phyloP scores from a whole-genome alignment of 2,113 vertebrate species.

The Periophthalmodon schlosseri region DNA sequence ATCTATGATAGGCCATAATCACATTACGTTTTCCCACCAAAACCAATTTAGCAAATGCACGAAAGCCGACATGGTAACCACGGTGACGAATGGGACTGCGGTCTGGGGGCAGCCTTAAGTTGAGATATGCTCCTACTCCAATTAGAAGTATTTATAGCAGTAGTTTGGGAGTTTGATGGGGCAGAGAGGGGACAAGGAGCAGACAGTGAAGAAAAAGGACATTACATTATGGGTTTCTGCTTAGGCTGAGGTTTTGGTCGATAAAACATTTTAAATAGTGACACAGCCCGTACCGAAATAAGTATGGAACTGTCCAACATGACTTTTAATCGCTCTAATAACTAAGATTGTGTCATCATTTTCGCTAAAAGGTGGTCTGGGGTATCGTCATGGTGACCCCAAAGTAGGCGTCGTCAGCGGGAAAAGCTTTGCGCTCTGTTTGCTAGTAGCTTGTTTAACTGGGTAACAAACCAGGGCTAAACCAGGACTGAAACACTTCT shows the following conservation, averaged over 20 bases:
- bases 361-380: background rate
- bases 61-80: constrained; percentile 37
- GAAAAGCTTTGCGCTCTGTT: too few relatives aligned
- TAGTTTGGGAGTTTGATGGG: background rate
- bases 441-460: too few relatives aligned
- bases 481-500: too few relatives aligned
- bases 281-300: background rate
- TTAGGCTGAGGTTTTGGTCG: background rate
- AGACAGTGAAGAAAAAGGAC: constrained; percentile 1
- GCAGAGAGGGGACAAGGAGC: constrained; percentile 2
- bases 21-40: constrained; percentile 25
- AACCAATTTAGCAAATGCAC: constrained; percentile 70
- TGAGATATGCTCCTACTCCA: constrained; percentile 19
- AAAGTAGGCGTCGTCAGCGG: background rate
- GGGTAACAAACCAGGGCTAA: too few relatives aligned
- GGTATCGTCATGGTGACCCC: background rate
- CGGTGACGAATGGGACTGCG: constrained; percentile 47
- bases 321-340: background rate
- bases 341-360: background rate
- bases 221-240: constrained; percentile 9
- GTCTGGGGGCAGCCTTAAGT: constrained; percentile 9
- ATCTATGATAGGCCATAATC: constrained; percentile 67
- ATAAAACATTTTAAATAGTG: constrained; percentile 8
- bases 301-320: background rate
- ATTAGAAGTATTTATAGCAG: constrained; percentile 34